Evolutionary conservation across 2,797 vertebrate species (phyloP).

Genomic region (Euphonia xanthogaster): DNA sequence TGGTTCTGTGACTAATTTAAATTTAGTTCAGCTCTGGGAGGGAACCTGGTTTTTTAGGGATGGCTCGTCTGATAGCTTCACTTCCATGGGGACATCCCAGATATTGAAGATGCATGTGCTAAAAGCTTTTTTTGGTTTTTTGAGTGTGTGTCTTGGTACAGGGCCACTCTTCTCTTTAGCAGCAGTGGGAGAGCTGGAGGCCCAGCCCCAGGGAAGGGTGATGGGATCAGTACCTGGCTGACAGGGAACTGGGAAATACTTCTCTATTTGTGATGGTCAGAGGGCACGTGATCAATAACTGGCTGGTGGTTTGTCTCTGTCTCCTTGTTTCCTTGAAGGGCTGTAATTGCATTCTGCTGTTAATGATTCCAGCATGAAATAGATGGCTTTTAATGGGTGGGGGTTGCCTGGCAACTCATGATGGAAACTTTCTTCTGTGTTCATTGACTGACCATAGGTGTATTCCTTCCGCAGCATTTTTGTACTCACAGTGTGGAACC

Average conservation of each 20-base stretch:
- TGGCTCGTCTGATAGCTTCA: not conserved
- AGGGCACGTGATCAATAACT: not conserved
- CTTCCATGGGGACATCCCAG: not conserved
- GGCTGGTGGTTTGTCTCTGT: not conserved
- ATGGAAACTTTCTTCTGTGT: not conserved
- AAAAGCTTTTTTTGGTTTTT: not conserved
- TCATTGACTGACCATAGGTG: not conserved
- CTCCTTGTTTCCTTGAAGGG: not conserved
- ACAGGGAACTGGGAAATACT: not conserved
- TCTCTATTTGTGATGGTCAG: not conserved
- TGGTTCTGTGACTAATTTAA: not conserved
- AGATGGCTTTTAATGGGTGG: not conserved
- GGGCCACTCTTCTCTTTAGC: not conserved
- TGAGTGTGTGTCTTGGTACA: not conserved
- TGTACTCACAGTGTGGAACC: not conserved
- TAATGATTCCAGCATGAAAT: slow-evolving; percentile 4
- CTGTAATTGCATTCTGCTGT: not conserved
- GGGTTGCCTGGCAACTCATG: not conserved
- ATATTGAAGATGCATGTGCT: not conserved
- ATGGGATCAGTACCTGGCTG: not conserved
- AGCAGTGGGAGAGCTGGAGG: not conserved
- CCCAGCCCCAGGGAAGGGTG: not conserved
- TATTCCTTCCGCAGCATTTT: not conserved
- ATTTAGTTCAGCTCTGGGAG: not conserved
- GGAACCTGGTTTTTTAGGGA: not conserved